Conservation (phyloP, 2,797 vertebrate species). For the Acropternis orthonyx region DNA sequence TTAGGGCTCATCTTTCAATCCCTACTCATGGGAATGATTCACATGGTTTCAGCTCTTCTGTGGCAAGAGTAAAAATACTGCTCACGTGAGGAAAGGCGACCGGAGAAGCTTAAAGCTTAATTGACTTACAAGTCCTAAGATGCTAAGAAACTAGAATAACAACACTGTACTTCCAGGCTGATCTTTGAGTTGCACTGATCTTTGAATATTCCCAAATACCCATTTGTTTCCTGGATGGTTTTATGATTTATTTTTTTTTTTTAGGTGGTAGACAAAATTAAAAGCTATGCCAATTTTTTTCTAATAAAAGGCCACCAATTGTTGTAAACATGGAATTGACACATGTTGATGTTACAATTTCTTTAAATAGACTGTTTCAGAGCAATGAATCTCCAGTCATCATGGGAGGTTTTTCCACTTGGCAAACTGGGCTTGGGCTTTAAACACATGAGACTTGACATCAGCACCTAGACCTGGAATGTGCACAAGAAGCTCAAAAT, state of each 20-base stretch:
- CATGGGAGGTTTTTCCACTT: neutral
- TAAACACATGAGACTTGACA: neutral
- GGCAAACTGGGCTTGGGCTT: neutral
- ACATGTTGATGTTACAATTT: neutral
- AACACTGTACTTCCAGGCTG: neutral
- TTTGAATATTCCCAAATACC: neutral
- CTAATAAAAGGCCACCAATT: neutral
- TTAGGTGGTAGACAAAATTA: neutral
- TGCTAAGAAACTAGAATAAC: slow-evolving; percentile 28
- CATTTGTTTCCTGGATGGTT: neutral
- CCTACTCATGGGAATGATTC: neutral
- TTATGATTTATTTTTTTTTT: neutral
- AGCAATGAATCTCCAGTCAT: neutral
- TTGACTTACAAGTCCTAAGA: slow-evolving; percentile 14
- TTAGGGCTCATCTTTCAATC: neutral
- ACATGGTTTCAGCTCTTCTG: neutral
- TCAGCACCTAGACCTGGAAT: neutral
- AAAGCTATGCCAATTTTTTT: neutral
- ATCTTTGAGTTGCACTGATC: neutral
- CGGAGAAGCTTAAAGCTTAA: slow-evolving; percentile 8
- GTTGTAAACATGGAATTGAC: neutral
- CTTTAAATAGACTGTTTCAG: neutral
- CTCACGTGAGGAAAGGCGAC: neutral
- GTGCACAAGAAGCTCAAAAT: neutral
- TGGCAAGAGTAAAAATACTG: neutral